Evolutionary conservation across 2,113 vertebrate species (phyloP).

Genomic region (Jacana jacana): DNA sequence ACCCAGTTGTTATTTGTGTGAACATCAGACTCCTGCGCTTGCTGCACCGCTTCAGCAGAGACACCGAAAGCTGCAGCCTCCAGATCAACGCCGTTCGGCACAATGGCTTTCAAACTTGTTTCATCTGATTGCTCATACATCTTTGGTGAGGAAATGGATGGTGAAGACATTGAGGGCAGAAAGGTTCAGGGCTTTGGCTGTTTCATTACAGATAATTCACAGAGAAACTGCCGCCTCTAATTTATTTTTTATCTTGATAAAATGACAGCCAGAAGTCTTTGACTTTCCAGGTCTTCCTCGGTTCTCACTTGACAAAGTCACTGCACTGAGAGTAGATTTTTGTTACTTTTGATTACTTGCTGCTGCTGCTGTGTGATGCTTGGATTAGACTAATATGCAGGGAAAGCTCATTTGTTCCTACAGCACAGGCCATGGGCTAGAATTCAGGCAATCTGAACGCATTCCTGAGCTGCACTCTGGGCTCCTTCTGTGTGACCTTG

Average conservation of each 20-base stretch:
- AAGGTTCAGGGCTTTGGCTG: slow-evolving; percentile 37
- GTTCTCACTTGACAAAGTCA: slow-evolving; percentile 43
- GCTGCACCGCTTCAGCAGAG: neutral
- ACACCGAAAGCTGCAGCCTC: neutral
- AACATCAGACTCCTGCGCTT: neutral
- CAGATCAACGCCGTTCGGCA: neutral
- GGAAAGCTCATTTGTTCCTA: slow-evolving; percentile 24
- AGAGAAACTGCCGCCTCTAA: slow-evolving; percentile 26
- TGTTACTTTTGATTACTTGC: slow-evolving; percentile 7
- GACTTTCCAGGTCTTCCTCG: slow-evolving; percentile 12
- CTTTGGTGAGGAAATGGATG: slow-evolving; percentile 18
- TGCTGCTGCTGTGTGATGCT: neutral
- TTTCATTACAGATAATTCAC: slow-evolving; percentile 63
- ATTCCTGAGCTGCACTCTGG: neutral
- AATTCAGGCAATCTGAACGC: neutral
- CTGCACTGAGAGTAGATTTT: neutral
- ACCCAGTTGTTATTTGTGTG: neutral
- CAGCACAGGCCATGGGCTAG: neutral
- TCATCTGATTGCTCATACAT: slow-evolving; percentile 38
- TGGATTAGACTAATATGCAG: slow-evolving; percentile 1
- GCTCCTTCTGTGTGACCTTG: neutral
- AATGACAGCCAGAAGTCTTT: slow-evolving; percentile 38
- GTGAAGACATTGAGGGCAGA: slow-evolving; percentile 20
- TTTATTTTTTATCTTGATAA: slow-evolving; percentile 58
- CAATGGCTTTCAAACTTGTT: slow-evolving; percentile 16